Percentiles rank a stretch among this genome's conserved stretches.
These are phyloP conservation scores for Plusia festucae DNA, from an alignment of 2,888 invertebrate genomes.

Conservation along the genomic window DNA sequence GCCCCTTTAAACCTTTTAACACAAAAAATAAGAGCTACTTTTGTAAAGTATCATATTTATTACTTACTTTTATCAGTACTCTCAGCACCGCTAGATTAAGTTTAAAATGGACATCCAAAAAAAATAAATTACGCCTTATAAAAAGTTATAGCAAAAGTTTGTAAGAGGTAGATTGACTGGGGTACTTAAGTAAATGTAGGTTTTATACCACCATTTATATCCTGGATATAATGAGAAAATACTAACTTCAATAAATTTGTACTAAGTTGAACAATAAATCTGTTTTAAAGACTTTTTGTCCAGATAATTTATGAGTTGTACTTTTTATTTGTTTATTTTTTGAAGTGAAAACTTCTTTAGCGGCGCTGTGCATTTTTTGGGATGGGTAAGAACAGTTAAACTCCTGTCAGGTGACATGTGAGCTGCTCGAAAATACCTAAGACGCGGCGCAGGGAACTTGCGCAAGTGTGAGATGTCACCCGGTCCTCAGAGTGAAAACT, in stretches of 20 bases:
- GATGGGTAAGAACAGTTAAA: no score
- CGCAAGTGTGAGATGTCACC: no score
- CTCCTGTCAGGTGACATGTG: no score
- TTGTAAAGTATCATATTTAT: background rate
- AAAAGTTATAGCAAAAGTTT: constrained; percentile 24
- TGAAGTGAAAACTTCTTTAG: no score
- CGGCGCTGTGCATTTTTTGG: no score
- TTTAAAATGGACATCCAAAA: background rate
- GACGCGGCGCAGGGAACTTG: no score
- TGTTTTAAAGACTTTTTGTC: background rate
- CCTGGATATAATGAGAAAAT: background rate
- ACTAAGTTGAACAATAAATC: background rate
- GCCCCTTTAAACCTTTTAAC: no score
- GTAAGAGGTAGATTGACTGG: background rate
- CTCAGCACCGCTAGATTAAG: background rate
- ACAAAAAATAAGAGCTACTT: background rate
- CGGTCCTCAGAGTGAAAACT: no score
- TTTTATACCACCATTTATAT: constrained; percentile 1
- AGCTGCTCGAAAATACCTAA: no score
- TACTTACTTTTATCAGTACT: background rate
- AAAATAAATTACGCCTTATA: constrained; percentile 8
- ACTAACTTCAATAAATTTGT: background rate
- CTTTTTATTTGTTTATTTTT: background rate
- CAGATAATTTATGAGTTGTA: background rate
- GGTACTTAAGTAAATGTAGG: constrained; percentile 6